Percentiles rank a stretch among this genome's conserved stretches.
Conservation (phyloP, 2,113 vertebrate species). For the Tenebrosternarchus preto region DNA sequence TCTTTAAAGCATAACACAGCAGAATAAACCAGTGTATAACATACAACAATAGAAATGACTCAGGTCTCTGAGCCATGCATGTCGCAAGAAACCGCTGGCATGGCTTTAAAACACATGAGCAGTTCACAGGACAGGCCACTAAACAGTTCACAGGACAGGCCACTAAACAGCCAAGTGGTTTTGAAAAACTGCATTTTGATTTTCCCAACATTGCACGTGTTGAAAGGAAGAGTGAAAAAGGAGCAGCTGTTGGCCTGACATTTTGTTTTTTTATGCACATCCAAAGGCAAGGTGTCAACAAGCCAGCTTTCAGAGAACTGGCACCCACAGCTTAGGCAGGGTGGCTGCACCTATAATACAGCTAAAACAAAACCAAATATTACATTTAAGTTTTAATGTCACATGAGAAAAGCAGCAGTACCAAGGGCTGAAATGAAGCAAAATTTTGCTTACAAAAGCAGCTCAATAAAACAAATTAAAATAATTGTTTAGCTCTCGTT, state of each 20-base stretch:
- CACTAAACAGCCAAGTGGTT: neutral
- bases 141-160: neutral
- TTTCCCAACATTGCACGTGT: constrained; percentile 27
- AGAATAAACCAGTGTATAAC: constrained; percentile 45
- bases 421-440: constrained; percentile 14
- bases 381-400: constrained; percentile 14
- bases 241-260: neutral
- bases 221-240: constrained; percentile 4
- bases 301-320: constrained; percentile 12
- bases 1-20: constrained; percentile 32
- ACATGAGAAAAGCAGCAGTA: constrained; percentile 6
- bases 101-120: constrained; percentile 10
- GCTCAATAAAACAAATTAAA: constrained; percentile 50
- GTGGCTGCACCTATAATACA: constrained; percentile 26
- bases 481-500: constrained; percentile 48
- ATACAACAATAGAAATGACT: constrained; percentile 27
- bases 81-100: neutral
- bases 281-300: constrained; percentile 26
- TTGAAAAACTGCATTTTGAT: constrained; percentile 4
- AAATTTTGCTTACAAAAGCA: constrained; percentile 23
- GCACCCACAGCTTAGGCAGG: constrained; percentile 10
- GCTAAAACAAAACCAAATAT: constrained; percentile 33
- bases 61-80: constrained; percentile 46
- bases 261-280: constrained; percentile 1
- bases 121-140: neutral